Percentiles rank a stretch among this genome's conserved stretches.
Conservation (phyloP, 2,113 vertebrate genomes). For the Brienomyrus brachyistius region DNA sequence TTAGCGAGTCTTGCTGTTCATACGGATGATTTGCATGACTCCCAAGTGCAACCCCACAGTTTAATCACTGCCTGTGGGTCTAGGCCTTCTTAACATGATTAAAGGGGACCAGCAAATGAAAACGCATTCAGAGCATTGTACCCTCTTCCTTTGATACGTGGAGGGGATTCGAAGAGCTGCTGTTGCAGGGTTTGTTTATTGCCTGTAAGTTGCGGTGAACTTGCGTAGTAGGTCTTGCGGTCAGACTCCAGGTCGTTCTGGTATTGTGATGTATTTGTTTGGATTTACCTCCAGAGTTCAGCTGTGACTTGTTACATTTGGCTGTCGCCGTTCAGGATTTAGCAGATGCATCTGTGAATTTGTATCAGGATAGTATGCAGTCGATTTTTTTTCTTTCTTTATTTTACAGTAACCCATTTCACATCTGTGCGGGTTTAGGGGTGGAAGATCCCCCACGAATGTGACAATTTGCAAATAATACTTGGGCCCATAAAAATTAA, state of each 20-base stretch:
- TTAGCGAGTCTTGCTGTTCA: background rate
- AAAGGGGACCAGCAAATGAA: background rate
- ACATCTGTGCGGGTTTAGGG: background rate
- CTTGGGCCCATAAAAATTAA: background rate
- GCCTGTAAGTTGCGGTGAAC: background rate
- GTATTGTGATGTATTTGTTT: background rate
- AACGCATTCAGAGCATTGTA: background rate
- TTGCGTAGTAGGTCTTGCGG: background rate
- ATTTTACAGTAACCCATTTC: background rate
- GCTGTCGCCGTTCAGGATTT: background rate
- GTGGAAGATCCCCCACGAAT: background rate
- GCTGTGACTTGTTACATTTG: background rate
- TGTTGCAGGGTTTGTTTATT: background rate
- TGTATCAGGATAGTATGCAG: background rate
- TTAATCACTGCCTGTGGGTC: background rate
- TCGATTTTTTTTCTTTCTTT: background rate
- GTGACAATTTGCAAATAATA: background rate
- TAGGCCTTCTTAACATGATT: background rate
- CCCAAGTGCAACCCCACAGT: background rate
- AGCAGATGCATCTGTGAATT: background rate
- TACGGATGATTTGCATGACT: background rate
- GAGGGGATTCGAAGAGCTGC: background rate
- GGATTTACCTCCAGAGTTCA: background rate
- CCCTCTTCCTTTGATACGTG: background rate
- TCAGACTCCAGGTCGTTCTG: background rate